Base-by-base conservation (phyloP, 2,888 invertebrate genomes). In the Tetragonula carbonaria region DNA sequence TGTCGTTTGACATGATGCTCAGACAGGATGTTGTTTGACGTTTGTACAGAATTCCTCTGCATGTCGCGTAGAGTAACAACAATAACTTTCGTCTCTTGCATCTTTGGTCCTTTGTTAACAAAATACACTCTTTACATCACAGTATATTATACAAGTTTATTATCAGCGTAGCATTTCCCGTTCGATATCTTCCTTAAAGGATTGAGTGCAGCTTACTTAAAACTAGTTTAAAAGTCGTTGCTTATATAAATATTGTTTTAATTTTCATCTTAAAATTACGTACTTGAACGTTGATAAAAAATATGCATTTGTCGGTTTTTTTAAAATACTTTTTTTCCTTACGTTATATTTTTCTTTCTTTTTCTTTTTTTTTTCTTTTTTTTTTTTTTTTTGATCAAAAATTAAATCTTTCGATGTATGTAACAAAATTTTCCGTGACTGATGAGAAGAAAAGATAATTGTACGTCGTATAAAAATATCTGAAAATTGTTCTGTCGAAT, bases 141-240 rank as follows among this genome's bases (percentile, higher is more conserved):
- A 80, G 66, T 70, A 76, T 83, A 76, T 33, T 80, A 45, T 85
- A 83, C 73, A 83, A 74, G 45, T 65, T 62, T 72, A 72, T 59
- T 66, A 59, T 68, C 63, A 85, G 85, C 85, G 85, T 83, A 85
- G 74, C 74, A 33, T 85, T 85, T 76, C 85, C 85, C 85, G 13
- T 83, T 66, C 45, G 68, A 59, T 33, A 14, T 53, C 51, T 18
- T 23, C 23, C 45, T 50, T n/a, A 63, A 57, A 45, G 38, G 16
- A 73, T 70, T 45, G 6, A 38, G 74, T 74, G 75, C 73, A 68
- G n/a, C 38, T 59, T 73, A 57, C 13, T 75, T 67, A 23, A 73
- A 57, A 63, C n/a, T 78, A 73, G 21, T 51, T 33, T 74, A 33
- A 71, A 57, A 71, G 11, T 75, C 51, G 55, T 18, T 33, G 51